phyloP scores from a whole-genome alignment of 2,888 invertebrate genomes.

The Apeira syringaria region DNA sequence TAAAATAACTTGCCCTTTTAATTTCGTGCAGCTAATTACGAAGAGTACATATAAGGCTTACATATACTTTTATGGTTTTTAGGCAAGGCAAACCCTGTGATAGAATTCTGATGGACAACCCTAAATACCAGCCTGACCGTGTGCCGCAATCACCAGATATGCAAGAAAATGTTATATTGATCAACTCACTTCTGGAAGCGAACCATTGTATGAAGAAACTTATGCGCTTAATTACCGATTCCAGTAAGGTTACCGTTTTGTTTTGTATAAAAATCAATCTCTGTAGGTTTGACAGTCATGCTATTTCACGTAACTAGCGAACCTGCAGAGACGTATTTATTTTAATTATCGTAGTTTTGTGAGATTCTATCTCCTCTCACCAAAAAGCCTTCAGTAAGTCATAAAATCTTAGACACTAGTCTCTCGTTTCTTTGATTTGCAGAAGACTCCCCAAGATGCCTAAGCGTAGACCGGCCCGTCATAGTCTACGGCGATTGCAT shows the following conservation, averaged over 20 bases:
- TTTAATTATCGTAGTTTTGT: too few species aligned
- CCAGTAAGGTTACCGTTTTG: conserved; percentile 54
- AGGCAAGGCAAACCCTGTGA: conserved; percentile 58
- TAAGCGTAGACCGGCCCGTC: conserved; percentile 54
- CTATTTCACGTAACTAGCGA: too few species aligned
- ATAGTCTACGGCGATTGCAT: conserved; percentile 88
- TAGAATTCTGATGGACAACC: conserved; percentile 62
- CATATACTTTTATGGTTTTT: too few species aligned
- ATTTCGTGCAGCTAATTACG: too few species aligned
- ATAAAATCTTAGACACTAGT: too few species aligned
- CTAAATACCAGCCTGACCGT: conserved; percentile 50
- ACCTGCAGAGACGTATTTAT: too few species aligned
- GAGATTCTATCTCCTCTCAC: too few species aligned
- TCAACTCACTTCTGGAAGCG: conserved; percentile 85
- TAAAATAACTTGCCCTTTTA: too few species aligned
- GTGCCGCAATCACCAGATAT: conserved; percentile 55
- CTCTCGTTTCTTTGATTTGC: conserved; percentile 2
- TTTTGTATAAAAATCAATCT: too few species aligned
- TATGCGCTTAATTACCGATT: conserved; percentile 55
- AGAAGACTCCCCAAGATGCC: conserved; percentile 37
- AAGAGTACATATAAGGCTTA: too few species aligned
- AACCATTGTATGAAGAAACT: conserved; percentile 65
- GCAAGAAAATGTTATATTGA: conserved; percentile 85
- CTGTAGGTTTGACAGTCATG: too few species aligned
- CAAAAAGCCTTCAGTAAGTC: too few species aligned